Evolutionary conservation across 2,113 vertebrate species (phyloP), one percentile per base, ranked within the genome.

Genomic region (Eonycteris spelaea): DNA sequence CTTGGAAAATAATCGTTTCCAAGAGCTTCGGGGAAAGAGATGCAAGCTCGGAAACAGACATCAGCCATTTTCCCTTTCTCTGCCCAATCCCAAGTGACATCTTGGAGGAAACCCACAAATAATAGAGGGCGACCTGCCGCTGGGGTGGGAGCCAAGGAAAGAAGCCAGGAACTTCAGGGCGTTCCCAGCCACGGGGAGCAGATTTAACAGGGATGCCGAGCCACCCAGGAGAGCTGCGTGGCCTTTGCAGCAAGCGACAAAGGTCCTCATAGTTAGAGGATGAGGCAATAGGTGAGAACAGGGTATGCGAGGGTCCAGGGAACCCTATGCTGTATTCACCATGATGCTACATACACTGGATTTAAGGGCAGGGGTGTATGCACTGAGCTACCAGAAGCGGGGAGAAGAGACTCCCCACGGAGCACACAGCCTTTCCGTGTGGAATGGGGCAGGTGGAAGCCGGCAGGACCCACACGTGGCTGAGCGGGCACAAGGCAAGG

Each of bases 381-480:
- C 1, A 7, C 30, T 6, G 3, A 77, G 70, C 24, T 4, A 3
- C 57, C 24, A 77, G 61, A 57, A 68, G 59, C 7, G 7, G 0
- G 1, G 24, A 38, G 40, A 79, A 59, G 43, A 71, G 7, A 26
- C 5, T 68, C 61, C 70, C 38, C 57, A 22, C 8, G 0, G 5
- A 48, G 15, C 5, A 26, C 10, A 18, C 12, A 14, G 24, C 63
- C 43, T 4, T 71, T 14, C 26, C 1, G 2, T 5, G 33, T 3
- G 40, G 51, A 77, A 21, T 0, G 14, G 48, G 33, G 38, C 67
- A n/a, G 4, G 26, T 3, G 11, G 48, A 59, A 38, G 68, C 48
- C 15, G 0, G 33, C 1, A 22, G 21, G 18, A 40, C 24, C 35
- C 8, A 15, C 38, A 21, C 0, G 10, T 0, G 53, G 22, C 19